Percentiles rank a stretch among this genome's conserved stretches.
These are phyloP conservation scores for Ophion obscuratus DNA, from an alignment of 2,888 invertebrate genomes.

Conservation along the genomic window DNA sequence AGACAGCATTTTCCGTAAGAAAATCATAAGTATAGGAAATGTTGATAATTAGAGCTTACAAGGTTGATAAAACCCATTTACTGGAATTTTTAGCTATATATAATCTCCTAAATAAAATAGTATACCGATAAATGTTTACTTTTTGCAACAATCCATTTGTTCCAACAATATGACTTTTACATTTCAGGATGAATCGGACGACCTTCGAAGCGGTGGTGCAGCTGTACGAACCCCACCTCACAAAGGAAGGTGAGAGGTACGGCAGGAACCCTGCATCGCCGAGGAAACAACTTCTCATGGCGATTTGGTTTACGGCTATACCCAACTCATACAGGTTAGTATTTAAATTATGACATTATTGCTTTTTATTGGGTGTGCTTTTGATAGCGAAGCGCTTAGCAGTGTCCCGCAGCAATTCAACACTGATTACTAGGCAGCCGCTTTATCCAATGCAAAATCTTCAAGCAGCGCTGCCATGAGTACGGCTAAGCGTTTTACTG, in stretches of 20 bases:
- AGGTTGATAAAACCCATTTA: neutral
- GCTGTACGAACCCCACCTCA: neutral
- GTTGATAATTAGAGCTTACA: neutral
- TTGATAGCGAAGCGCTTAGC: neutral
- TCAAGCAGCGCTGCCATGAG: too few relatives aligned
- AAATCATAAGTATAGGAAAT: slow-evolving; percentile 1
- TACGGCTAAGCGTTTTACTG: too few relatives aligned
- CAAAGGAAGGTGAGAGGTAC: neutral
- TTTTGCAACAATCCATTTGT: neutral
- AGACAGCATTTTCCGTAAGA: neutral
- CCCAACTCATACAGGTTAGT: neutral
- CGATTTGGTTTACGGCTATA: neutral
- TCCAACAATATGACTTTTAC: neutral
- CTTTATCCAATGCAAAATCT: too few relatives aligned
- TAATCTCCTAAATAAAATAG: neutral
- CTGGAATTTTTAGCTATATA: neutral
- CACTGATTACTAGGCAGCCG: too few relatives aligned
- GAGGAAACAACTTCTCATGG: neutral
- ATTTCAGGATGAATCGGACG: neutral
- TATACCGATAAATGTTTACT: neutral
- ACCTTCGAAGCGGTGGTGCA: neutral
- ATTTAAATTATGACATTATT: neutral
- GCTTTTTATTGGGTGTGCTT: too few relatives aligned
- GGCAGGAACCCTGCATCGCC: neutral
- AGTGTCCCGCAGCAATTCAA: neutral